Evolutionary conservation across 2,797 vertebrate species (phyloP).

Genomic region (Rhynchonycteris naso): DNA sequence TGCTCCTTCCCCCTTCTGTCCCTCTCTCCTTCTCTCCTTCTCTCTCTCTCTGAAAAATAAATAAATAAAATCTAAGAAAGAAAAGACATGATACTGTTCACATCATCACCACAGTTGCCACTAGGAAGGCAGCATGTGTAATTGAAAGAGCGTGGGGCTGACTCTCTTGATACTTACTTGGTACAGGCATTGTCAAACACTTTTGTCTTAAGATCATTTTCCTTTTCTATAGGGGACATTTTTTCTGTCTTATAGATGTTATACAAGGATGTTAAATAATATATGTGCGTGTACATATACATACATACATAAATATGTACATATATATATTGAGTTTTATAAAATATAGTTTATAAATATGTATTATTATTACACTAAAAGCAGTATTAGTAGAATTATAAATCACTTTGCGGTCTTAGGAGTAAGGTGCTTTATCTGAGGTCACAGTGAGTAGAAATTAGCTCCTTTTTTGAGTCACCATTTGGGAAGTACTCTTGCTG

Average conservation of each 20-base stretch:
- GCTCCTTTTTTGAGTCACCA: conserved; percentile 46
- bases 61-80: no score
- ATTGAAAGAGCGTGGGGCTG: not conserved
- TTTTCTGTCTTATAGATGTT: conserved; percentile 18
- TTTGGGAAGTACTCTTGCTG: conserved; percentile 52
- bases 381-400: conserved; percentile 55
- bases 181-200: not conserved
- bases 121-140: not conserved
- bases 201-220: conserved; percentile 27
- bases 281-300: not conserved
- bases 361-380: conserved; percentile 42
- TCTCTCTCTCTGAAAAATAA: no score
- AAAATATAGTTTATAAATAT: conserved; percentile 26
- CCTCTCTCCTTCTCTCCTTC: no score
- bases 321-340: not conserved
- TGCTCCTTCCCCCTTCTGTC: no score
- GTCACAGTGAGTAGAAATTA: conserved; percentile 60
- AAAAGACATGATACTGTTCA: not conserved
- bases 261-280: not conserved
- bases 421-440: conserved; percentile 35
- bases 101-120: not conserved
- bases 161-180: not conserved
- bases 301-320: not conserved
- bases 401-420: conserved; percentile 47
- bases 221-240: not conserved